Percentiles rank a stretch among this genome's conserved stretches.
These are phyloP conservation scores for Cydia splendana DNA, from an alignment of 1,140 invertebrate genomes.

Conservation along the genomic window DNA sequence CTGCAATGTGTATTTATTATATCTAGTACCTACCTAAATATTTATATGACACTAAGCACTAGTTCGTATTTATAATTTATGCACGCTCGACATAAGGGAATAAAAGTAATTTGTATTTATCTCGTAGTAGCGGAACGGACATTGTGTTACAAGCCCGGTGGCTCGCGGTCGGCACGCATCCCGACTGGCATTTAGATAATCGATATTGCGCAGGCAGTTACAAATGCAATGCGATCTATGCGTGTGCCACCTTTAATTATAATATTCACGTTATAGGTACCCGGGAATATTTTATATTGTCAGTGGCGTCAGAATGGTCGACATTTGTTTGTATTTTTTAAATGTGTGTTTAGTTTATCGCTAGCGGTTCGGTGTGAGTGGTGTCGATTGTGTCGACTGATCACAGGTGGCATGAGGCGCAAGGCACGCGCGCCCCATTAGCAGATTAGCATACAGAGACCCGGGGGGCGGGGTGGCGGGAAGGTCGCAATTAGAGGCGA, in stretches of 20 bases:
- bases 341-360: background rate
- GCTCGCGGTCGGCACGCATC: constrained; percentile 11
- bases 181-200: constrained; percentile 8
- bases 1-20: too few relatives aligned
- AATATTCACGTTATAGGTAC: background rate
- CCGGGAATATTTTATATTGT: background rate
- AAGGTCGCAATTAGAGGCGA: background rate
- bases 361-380: background rate
- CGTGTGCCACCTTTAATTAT: constrained; percentile 4
- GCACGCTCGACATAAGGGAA: background rate
- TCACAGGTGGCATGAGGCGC: constrained; percentile 12
- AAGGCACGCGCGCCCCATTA: constrained; percentile 8
- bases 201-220: constrained; percentile 3
- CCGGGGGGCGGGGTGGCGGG: constrained; percentile 2
- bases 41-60: background rate
- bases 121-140: background rate
- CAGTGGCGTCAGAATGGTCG: background rate
- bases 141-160: background rate
- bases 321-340: background rate
- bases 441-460: constrained; percentile 14
- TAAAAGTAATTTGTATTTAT: constrained; percentile 2
- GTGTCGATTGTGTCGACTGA: background rate
- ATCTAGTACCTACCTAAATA: too few relatives aligned
- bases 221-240: background rate
- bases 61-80: background rate